phyloP scores from a whole-genome alignment of 2,888 invertebrate genomes.

The Diogma glabrata region DNA sequence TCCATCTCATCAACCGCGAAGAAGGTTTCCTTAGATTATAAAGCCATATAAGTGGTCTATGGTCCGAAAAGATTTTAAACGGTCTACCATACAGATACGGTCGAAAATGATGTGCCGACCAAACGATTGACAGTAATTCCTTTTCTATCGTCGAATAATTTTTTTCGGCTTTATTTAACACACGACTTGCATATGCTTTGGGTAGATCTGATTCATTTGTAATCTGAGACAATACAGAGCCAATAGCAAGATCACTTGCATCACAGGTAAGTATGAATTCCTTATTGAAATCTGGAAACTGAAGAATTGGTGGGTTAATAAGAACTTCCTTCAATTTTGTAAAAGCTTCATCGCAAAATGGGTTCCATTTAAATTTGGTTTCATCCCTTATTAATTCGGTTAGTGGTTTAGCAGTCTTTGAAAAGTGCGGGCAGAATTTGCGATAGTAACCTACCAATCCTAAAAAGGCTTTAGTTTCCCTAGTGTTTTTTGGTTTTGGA shows the following conservation, averaged over 20 bases:
- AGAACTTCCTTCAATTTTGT: background rate
- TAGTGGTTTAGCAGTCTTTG: slow-evolving; percentile 20
- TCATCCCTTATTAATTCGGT: slow-evolving; percentile 19
- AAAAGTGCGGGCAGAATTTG: slow-evolving; percentile 22
- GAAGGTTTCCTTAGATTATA: background rate
- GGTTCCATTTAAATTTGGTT: slow-evolving; percentile 17
- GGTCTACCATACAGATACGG: background rate
- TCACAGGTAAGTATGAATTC: slow-evolving; percentile 2
- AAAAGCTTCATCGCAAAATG: slow-evolving; percentile 5
- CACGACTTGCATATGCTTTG: background rate
- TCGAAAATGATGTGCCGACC: background rate
- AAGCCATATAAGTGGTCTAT: background rate
- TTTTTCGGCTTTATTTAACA: background rate
- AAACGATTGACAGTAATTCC: background rate
- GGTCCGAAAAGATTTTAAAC: background rate
- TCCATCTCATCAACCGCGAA: background rate
- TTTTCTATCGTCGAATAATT: background rate
- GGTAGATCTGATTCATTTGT: background rate
- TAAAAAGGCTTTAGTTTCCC: slow-evolving; percentile 20
- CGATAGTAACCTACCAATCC: slow-evolving; percentile 25
- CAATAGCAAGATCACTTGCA: background rate
- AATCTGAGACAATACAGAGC: background rate
- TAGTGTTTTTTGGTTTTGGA: slow-evolving; percentile 15
- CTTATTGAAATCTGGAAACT: background rate
- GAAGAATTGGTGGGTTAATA: background rate